A percentile compares a stretch with the other conserved stretches of the same genome.
phyloP scores from a whole-genome alignment of 2,888 invertebrate genomes.

The Amitus sp. region DNA sequence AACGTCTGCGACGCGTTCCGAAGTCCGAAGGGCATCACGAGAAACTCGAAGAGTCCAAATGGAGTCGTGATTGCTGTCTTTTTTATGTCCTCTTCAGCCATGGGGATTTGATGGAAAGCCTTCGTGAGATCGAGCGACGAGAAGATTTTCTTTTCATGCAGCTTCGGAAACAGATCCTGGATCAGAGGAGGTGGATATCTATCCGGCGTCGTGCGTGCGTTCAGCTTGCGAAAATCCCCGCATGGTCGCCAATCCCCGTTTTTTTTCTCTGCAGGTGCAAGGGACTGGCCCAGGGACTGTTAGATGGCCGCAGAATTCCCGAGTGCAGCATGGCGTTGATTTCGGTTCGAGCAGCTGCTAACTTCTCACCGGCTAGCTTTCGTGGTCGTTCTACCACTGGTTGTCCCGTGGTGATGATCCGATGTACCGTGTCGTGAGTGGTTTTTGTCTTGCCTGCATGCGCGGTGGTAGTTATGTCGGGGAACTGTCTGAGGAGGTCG shows the following conservation, averaged over 20 bases:
- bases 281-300: slow-evolving; percentile 50
- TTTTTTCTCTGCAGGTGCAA: slow-evolving; percentile 28
- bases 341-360: slow-evolving; percentile 45
- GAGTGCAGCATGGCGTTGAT: slow-evolving; percentile 46
- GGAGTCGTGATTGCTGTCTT: slow-evolving; percentile 28
- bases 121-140: slow-evolving; percentile 19
- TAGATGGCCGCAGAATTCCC: slow-evolving; percentile 47
- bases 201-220: slow-evolving; percentile 18
- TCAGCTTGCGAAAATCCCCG: slow-evolving; percentile 24
- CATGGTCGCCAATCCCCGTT: slow-evolving; percentile 36
- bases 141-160: slow-evolving; percentile 11
- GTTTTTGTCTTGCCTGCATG: no score
- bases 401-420: slow-evolving; percentile 47
- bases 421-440: no score
- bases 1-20: slow-evolving; percentile 24
- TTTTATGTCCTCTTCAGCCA: slow-evolving; percentile 21
- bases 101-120: slow-evolving; percentile 24
- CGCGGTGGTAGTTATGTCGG: not conserved
- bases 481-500: not conserved
- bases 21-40: slow-evolving; percentile 16
- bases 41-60: slow-evolving; percentile 11
- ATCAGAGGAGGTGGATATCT: slow-evolving; percentile 22
- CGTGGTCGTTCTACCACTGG: slow-evolving; percentile 49
- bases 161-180: slow-evolving; percentile 16
- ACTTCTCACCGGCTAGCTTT: slow-evolving; percentile 48